Base-by-base conservation (phyloP, 2,888 invertebrate genomes). In the Patella pellucida region DNA sequence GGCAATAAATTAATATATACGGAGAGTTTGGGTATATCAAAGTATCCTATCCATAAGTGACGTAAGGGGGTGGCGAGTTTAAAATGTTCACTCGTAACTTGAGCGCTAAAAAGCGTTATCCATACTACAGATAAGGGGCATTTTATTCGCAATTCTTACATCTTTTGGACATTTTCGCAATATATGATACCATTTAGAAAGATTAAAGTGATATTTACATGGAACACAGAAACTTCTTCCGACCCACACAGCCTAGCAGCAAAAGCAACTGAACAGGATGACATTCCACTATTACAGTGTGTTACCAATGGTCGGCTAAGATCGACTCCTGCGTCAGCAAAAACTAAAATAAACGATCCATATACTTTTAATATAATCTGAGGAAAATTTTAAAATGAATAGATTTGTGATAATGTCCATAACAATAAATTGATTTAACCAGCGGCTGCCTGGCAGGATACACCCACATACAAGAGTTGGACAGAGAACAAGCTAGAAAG, bases 251-350 rank as follows among this genome's bases (percentile, higher is more conserved):
- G 71, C 51, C 77, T 73, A 2, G 83, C 84, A 12, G 82, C 84
- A 19, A 88, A 76, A 15, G 83, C 81, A 14, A 88, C 71, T 19
- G 85, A 78, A 76, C 86, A 87, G 0, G 87, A 85, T 0, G 86
- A 84, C 84, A 85, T 85, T 3, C 87, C 86, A 71, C 83, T 83
- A 77, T 83, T 82, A 76, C 87, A 87, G 71, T 84, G 79, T 9
- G 80, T 78, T 15, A 75, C 80, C 50, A 85, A 5, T 7, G 84
- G 84, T 52, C 78, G 74, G 1, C 11, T 71, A 3, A 85, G 69
- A 71, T 85, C 85, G n/a, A 86, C 74, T 7, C 82, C 83, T 1
- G 77, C 77, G 11, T 31, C 31, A 15, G 41, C 71, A 54, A 41
- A 51, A 50, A 54, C 51, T 69, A 52, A 3, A 19, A 41, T 41